Conservation (phyloP, 2,797 vertebrate species). For the Scarus forsteni region DNA sequence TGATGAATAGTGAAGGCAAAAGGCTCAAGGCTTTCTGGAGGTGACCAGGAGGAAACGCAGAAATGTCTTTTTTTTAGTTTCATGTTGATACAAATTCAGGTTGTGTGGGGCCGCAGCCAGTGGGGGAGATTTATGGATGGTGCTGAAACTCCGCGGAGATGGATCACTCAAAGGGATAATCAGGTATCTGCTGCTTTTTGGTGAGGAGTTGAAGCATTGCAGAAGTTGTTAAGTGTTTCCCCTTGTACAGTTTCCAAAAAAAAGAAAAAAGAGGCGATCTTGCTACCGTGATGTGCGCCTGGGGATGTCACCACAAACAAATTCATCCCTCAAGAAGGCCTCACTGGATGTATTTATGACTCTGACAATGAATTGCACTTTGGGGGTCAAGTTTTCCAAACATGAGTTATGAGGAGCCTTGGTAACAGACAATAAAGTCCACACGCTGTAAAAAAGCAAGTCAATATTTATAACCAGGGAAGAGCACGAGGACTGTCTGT, state of each 20-base stretch:
- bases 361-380: constrained; percentile 21
- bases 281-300: constrained; percentile 3
- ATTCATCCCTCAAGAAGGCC: constrained; percentile 28
- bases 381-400: constrained; percentile 32
- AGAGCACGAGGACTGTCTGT: no score
- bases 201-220: background rate
- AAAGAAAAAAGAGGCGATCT: no score
- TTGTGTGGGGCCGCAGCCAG: constrained; percentile 2
- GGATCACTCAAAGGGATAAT: background rate
- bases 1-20: constrained; percentile 74
- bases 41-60: constrained; percentile 55
- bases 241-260: no score
- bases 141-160: background rate
- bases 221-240: no score
- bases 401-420: constrained; percentile 42
- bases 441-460: constrained; percentile 2
- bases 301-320: constrained; percentile 3
- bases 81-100: constrained; percentile 7
- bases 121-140: constrained; percentile 12
- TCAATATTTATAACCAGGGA: no score
- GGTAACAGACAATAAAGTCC: constrained; percentile 24
- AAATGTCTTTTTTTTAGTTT: constrained; percentile 34
- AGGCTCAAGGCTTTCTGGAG: constrained; percentile 57
- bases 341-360: constrained; percentile 31
- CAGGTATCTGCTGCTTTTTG: background rate